A percentile compares a stretch with the other conserved stretches of the same genome.
These are phyloP conservation scores for Lontra canadensis DNA, from an alignment of 2,113 vertebrate species.

Conservation along the genomic window DNA sequence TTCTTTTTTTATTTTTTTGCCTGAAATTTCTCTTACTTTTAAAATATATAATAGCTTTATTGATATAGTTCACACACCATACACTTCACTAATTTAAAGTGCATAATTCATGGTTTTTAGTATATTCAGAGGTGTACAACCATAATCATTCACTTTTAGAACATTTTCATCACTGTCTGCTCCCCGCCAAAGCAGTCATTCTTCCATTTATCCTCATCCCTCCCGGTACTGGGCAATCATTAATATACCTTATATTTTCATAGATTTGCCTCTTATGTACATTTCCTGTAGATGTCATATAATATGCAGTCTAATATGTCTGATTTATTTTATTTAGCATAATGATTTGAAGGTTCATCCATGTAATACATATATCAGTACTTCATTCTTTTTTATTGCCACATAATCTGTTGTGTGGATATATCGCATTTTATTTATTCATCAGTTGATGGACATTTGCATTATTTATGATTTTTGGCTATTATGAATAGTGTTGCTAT, in stretches of 20 bases:
- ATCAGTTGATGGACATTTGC: neutral
- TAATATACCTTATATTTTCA: neutral
- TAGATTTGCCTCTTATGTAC: neutral
- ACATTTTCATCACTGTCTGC: neutral
- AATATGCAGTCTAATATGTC: neutral
- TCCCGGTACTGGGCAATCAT: neutral
- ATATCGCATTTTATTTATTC: neutral
- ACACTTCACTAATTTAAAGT: neutral
- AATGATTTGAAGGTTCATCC: neutral
- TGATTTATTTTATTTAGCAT: neutral
- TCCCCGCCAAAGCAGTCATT: neutral
- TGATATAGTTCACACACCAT: neutral
- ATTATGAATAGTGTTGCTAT: neutral
- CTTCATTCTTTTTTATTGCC: neutral
- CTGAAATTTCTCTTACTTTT: neutral
- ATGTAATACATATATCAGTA: neutral
- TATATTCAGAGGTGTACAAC: neutral
- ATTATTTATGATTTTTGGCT: neutral
- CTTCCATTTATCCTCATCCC: neutral
- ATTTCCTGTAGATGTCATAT: neutral
- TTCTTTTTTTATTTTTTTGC: neutral
- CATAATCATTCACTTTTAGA: neutral
- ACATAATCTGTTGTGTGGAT: neutral
- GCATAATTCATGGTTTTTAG: neutral
- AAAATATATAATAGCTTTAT: neutral